Percentiles rank a stretch among this genome's conserved stretches.
Evolutionary conservation across 92 coral and sea anemone genomes (phyloP).

Genomic region (Galaxea fascicularis): DNA sequence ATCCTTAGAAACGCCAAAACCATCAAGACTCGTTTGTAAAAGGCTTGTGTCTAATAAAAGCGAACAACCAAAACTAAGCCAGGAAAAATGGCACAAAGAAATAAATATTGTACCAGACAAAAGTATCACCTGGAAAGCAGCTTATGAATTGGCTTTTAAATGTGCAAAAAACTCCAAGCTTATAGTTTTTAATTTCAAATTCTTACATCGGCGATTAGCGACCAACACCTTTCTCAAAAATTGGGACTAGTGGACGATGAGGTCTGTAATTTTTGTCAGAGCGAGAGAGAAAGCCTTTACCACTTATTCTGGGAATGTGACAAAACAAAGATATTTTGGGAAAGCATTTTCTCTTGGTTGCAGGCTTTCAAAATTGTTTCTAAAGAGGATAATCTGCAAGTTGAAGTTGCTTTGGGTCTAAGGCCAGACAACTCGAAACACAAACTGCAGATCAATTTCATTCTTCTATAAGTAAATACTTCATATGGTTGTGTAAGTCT

Average conservation of each 20-base stretch:
- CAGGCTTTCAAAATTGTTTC: background rate
- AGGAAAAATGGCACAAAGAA: background rate
- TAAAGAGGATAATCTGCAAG: background rate
- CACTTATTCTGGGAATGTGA: background rate
- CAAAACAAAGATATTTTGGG: background rate
- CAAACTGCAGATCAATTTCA: background rate
- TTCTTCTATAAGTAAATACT: no score
- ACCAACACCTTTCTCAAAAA: background rate
- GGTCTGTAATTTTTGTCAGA: background rate
- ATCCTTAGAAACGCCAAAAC: no score
- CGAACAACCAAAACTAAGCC: no score
- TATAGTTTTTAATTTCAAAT: no score
- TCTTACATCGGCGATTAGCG: background rate
- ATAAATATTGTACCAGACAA: background rate
- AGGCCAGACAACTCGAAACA: background rate
- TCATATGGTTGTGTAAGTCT: background rate
- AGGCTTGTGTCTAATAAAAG: no score
- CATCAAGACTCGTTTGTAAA: no score
- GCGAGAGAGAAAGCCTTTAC: background rate
- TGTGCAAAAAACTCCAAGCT: background rate
- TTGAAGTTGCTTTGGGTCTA: background rate
- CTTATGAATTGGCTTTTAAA: background rate
- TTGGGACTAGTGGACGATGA: background rate
- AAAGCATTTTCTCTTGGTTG: background rate
- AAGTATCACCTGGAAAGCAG: background rate